These are phyloP conservation scores for Anableps anableps DNA, from an alignment of 2,797 vertebrate genomes.

Conservation along the genomic window DNA sequence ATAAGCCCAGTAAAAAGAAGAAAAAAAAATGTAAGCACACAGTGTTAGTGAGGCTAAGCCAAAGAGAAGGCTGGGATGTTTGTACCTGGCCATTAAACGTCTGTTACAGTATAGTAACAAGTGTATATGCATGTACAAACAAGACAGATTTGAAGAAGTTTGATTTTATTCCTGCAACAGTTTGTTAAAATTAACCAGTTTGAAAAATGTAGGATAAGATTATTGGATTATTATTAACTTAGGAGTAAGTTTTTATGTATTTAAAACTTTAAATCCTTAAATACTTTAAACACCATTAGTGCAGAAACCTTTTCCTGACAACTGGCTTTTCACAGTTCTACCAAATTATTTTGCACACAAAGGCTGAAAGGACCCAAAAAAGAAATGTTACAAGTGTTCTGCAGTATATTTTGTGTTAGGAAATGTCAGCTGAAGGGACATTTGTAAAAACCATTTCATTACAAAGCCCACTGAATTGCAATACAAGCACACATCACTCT, in stretches of 20 bases:
- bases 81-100: slow-evolving; percentile 16
- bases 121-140: not conserved
- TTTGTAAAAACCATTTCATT: too few species aligned
- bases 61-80: slow-evolving; percentile 5
- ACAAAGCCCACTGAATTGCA: too few species aligned
- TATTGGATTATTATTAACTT: too few species aligned
- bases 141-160: not conserved
- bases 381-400: too few species aligned
- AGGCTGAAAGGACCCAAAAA: too few species aligned
- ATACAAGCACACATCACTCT: too few species aligned
- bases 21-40: slow-evolving; percentile 24
- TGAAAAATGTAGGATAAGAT: not conserved
- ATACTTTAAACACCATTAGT: too few species aligned
- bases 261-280: not conserved
- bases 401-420: too few species aligned
- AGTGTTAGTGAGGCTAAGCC: not conserved
- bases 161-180: not conserved
- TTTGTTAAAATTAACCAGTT: not conserved
- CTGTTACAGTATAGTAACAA: not conserved
- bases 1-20: slow-evolving; percentile 29
- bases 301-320: too few species aligned
- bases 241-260: too few species aligned
- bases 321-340: too few species aligned
- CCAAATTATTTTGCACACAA: not conserved
- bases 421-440: too few species aligned